phyloP scores from a whole-genome alignment of 2,113 vertebrate species.

The Parus major region DNA sequence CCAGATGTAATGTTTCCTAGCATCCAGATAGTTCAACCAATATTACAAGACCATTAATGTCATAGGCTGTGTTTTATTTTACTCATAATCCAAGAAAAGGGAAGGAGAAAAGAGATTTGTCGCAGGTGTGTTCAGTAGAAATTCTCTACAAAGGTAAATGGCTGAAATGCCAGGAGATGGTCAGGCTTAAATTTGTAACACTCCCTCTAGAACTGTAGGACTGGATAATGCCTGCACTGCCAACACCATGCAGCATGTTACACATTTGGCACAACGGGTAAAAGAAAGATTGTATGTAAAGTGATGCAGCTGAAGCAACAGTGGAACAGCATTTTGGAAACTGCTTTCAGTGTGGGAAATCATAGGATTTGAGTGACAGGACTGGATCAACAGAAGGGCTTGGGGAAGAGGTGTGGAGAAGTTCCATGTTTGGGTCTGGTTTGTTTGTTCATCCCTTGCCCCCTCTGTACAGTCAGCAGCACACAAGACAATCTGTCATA shows the following conservation, averaged over 20 bases:
- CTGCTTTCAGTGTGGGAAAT: not conserved
- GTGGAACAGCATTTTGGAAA: not conserved
- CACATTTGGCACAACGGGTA: fast-evolving
- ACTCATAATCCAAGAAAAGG: slow-evolving; percentile 25
- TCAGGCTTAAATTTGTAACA: not conserved
- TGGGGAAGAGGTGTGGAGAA: not conserved
- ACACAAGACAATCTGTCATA: not conserved
- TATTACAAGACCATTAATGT: slow-evolving; percentile 11
- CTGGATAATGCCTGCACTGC: not conserved
- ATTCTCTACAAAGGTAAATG: not conserved
- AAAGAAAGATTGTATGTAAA: not conserved
- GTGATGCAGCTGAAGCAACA: not conserved
- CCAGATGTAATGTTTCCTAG: not conserved
- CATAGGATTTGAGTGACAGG: not conserved
- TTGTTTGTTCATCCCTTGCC: not conserved
- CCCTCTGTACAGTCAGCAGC: not conserved
- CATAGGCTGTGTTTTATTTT: slow-evolving; percentile 36
- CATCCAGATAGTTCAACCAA: slow-evolving; percentile 1
- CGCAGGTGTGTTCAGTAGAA: not conserved
- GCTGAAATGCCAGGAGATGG: not conserved
- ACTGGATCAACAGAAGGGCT: not conserved
- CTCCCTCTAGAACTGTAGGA: not conserved
- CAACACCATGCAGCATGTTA: not conserved
- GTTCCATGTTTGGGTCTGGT: not conserved
- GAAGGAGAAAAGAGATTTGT: not conserved